Base-by-base conservation (phyloP, 2,888 invertebrate genomes). In the Trissolcus japonicus region DNA sequence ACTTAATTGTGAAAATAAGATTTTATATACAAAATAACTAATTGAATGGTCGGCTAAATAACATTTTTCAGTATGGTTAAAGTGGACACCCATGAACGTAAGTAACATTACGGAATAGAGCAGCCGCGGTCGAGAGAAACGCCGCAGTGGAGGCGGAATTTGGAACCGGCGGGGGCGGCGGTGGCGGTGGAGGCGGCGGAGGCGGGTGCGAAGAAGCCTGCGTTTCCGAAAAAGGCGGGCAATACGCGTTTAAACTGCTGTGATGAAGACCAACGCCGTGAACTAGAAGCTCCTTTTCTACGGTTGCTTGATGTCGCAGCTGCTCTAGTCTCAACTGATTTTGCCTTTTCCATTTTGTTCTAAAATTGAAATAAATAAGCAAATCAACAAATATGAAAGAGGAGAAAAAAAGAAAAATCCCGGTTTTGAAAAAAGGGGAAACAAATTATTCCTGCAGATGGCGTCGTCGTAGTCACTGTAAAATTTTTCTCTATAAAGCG, bases 311-410 rank as follows among this genome's bases (percentile, higher is more conserved):
- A 85, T 96, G 95, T 0, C 96, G 93, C 6, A 96, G 89, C 86
- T 96, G 96, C 85, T 96, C 96, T 66, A 96, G 86, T 0, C 96
- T 92, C 54, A 96, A 90, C 84, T 97, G 97, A 88, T 96, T 97
- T 87, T 96, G 95, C 0, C 95, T 92, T 90, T 96, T 96, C 95
- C 95, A 96, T 90, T 95, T 95, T 68, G 95, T 96, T 88, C 95
- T 63, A 29, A 7, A 57, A 63, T 40, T 46, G 4, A 6, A 46
- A 41, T 41, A 41, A 41, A 41, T 4, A 41, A 43, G 4, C 4
- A 6, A 11, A 43, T 43, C 6, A 43, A n/a, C n/a, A 43, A 43
- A n/a, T 43, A 43, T 43, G 3, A n/a, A 6, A n/a, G 1, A 41
- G 1, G 1, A 41, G 1, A 41, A 13, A 41, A 41, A 41, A 13